Base-by-base conservation (phyloP, 2,113 vertebrate genomes). In the Chionodraco myersi region DNA sequence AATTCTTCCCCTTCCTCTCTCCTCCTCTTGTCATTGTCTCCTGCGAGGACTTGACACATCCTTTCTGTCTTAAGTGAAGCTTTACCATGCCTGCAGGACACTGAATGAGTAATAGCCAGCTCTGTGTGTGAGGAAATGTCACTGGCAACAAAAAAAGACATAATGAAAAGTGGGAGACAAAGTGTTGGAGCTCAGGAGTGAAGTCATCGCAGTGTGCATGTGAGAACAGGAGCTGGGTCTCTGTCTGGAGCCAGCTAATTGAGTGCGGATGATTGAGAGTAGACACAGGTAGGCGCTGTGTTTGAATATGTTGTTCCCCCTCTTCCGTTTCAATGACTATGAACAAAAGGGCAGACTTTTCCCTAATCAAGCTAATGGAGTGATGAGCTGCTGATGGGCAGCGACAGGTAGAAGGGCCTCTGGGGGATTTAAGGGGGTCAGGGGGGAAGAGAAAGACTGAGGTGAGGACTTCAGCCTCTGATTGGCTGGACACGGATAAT, bases 341-440 rank as follows among this genome's bases (percentile, higher is more conserved):
- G 80, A 95, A 96, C 93, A 96, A 93, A 84, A 88, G 87, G 83
- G 59, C 59, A 65, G 77, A 15, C 86, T 88, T 87, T 52, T 79
- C 67, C 66, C 49, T 90, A 92, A 91, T 94, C 91, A 92, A 91
- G 84, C 86, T 93, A 94, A 95, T 91, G 45, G 79, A 80, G 83
- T 68, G 84, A 80, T 36, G 57, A 30, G 53, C 79, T 57, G 36
- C 74, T 79, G 68, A 88, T 70, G 83, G 79, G 82, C 75, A 83
- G 59, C 16, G 89, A 89, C 85, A 92, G 76, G 77, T 64, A 75
- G 71, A 79, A 68, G 61, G 60, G 64, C 89, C 81, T 56, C 68
- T 10, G 16, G 84, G 62, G 75, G 62, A 56, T 76, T 86, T 26
- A 12, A n/a, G 47, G 30, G 58, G 59, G 68, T 72, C 60, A 45